Evolutionary conservation across 2,797 vertebrate species (phyloP), one percentile per base, ranked within the genome.

Genomic region (Scolopax bukidnonensis): DNA sequence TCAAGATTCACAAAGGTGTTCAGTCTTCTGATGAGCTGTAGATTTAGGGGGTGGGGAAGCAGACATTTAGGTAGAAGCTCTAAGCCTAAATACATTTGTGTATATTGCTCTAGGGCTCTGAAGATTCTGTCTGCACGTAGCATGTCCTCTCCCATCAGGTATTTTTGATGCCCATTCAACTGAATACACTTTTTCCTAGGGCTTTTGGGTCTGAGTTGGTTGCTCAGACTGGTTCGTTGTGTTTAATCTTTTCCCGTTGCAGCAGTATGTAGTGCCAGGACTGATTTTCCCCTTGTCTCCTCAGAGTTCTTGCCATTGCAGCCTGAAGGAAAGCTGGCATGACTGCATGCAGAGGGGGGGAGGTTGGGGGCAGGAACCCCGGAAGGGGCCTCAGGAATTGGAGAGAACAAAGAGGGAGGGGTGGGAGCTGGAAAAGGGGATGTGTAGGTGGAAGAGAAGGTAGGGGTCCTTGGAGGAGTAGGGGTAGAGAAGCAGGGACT

Each of bases 281-380:
- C 54, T 51, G 61, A 82, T 95, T 89, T 84, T 79, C 48, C 23
- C 64, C 68, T 48, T 83, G 40, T 63, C 36, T 84, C 81, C 81
- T 68, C n/a, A 27, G 21, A 56, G 54, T 36, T 82, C 2, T 5
- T 87, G 89, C 69, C 5, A 3, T 30, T 74, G 75, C 61, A 78
- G 65, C 87, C 61, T 63, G 41, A 64, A 87, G 80, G 61, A 67
- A 88, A 84, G 38, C 19, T 90, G 92, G 60, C 73, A 28, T 38
- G 45, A 24, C 38, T 45, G 38, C 47, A 1, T 41, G 63, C 1
- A 0, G 33, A 60, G 53, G 1, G 1, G 27, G 48, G 36, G 30
- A 84, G 20, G 7, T 11, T 80, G 40, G 56, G 8, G 81, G 54
- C 28, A 78, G 64, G 18, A 91, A 28, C 30, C 12, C 19, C 38